These are phyloP conservation scores for Caenorhabditis latens DNA, from an alignment of 1,140 invertebrate species.

Conservation along the genomic window DNA sequence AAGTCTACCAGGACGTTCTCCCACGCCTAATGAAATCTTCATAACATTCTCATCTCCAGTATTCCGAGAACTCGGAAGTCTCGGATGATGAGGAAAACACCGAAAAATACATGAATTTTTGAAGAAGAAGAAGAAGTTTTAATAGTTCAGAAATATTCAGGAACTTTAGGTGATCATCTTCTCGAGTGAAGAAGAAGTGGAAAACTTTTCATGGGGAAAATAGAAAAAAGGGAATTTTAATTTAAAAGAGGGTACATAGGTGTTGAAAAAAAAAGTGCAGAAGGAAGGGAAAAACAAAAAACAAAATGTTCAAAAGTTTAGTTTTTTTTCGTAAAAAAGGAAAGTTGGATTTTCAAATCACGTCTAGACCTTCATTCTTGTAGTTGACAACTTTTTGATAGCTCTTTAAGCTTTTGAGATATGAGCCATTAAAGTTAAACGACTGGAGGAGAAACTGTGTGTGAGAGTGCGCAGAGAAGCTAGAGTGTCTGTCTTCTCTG, in stretches of 20 bases:
- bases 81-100: neutral
- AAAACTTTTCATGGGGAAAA: neutral
- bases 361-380: too few species aligned
- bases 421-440: too few species aligned
- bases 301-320: neutral
- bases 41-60: conserved; percentile 1
- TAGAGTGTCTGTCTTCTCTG: too few species aligned
- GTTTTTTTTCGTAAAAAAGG: neutral
- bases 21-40: conserved; percentile 39
- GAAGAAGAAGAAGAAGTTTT: too few species aligned
- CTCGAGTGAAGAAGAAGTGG: neutral
- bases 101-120: neutral
- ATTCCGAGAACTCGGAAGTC: conserved; percentile 1
- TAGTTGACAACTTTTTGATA: too few species aligned
- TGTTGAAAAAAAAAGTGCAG: neutral
- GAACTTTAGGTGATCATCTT: neutral
- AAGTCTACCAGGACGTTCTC: neutral
- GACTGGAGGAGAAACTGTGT: too few species aligned
- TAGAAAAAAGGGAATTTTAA: neutral
- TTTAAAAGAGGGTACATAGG: neutral
- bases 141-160: neutral
- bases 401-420: too few species aligned
- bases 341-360: too few species aligned
- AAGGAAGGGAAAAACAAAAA: neutral
- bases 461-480: too few species aligned